Conservation (phyloP, 2,113 vertebrate species). For the Xenopus tropicalis region DNA sequence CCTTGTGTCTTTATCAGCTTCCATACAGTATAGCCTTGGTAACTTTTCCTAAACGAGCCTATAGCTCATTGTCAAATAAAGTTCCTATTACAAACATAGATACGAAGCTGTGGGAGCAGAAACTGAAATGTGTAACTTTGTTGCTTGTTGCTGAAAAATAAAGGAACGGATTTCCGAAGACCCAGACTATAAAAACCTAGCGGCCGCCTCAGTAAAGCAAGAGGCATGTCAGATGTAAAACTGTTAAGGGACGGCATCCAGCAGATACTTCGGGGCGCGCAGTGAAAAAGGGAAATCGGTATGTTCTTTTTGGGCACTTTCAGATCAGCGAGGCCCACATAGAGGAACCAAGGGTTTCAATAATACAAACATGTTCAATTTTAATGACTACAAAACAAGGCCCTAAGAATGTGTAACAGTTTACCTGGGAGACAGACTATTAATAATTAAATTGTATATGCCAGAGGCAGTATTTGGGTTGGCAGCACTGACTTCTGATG, state of each 20-base stretch:
- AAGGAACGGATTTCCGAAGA: too few relatives aligned
- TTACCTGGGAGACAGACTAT: constrained; percentile 89
- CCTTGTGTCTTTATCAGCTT: too few relatives aligned
- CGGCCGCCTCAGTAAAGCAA: neutral
- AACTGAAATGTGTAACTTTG: too few relatives aligned
- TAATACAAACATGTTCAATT: constrained; percentile 92
- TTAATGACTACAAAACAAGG: constrained; percentile 89
- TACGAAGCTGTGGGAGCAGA: too few relatives aligned
- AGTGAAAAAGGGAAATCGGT: constrained; percentile 74
- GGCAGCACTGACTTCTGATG: constrained; percentile 83
- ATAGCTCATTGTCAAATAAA: too few relatives aligned
- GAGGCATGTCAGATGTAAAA: constrained; percentile 52
- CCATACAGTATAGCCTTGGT: too few relatives aligned
- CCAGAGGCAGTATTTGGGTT: constrained; percentile 85
- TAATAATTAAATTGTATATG: constrained; percentile 95
- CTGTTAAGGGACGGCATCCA: constrained; percentile 82
- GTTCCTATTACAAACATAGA: too few relatives aligned
- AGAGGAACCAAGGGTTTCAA: constrained; percentile 72
- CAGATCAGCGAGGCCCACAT: constrained; percentile 74
- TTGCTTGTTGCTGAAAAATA: too few relatives aligned
- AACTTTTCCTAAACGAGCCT: too few relatives aligned
- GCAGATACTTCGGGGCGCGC: constrained; percentile 68
- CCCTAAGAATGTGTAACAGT: constrained; percentile 81
- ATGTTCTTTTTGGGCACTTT: constrained; percentile 79
- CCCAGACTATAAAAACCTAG: too few relatives aligned